Percentiles rank a stretch among this genome's conserved stretches.
Evolutionary conservation across 2,888 invertebrate species (phyloP).

Genomic region (Clistopyga incitator): DNA sequence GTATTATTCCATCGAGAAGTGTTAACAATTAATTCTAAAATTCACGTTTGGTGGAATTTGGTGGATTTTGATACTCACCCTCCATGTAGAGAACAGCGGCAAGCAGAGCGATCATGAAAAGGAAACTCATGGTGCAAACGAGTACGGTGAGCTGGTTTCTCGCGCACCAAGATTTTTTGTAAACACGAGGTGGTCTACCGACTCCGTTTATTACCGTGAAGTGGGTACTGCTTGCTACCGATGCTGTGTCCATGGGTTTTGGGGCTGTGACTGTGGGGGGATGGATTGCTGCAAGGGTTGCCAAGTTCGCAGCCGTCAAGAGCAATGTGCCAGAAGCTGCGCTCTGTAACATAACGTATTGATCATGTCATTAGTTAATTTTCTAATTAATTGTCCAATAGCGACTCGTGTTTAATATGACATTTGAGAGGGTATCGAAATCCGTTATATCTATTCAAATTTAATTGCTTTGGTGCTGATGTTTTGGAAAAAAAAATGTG

Average conservation of each 20-base stretch:
- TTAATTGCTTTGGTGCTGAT: too few species aligned
- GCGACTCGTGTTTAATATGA: too few species aligned
- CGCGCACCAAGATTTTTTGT: constrained; percentile 89
- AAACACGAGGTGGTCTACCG: constrained; percentile 87
- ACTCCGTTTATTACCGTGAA: constrained; percentile 94
- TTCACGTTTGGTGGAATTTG: too few species aligned
- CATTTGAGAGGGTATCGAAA: too few species aligned
- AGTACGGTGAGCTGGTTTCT: constrained; percentile 93
- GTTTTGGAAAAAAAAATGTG: too few species aligned
- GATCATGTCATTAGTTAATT: constrained; percentile 3
- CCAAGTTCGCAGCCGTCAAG: constrained; percentile 91
- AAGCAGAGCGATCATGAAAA: constrained; percentile 92
- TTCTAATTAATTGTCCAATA: too few species aligned
- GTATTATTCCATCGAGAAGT: too few species aligned
- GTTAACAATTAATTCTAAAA: too few species aligned
- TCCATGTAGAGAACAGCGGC: constrained; percentile 93
- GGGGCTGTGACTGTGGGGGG: constrained; percentile 83
- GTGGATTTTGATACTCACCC: constrained; percentile 87
- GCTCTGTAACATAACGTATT: constrained; percentile 86
- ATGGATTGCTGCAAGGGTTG: constrained; percentile 83
- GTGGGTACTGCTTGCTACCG: constrained; percentile 94
- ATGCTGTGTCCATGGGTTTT: constrained; percentile 88
- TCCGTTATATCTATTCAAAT: too few species aligned
- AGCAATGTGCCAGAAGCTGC: constrained; percentile 92
- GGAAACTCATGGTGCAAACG: constrained; percentile 92